phyloP scores from a whole-genome alignment of 2,888 invertebrate species.

The Holacanthella duospinosa region DNA sequence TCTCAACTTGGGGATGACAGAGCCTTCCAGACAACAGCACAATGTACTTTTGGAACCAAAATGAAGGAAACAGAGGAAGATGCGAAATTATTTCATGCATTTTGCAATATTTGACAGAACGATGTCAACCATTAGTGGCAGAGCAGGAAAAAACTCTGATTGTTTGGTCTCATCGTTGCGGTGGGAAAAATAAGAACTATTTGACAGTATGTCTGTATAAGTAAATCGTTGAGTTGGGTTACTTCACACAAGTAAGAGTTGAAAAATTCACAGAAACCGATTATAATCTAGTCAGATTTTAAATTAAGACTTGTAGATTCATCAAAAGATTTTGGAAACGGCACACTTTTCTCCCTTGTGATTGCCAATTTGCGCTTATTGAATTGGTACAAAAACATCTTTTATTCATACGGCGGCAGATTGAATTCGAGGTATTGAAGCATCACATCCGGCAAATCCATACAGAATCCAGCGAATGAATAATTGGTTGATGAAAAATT shows the following conservation, averaged over 20 bases:
- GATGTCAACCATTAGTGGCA: neutral
- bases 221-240: conserved; percentile 16
- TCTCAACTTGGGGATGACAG: neutral
- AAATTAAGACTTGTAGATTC: too few relatives aligned
- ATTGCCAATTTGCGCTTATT: neutral
- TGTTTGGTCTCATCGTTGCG: conserved; percentile 34
- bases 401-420: neutral
- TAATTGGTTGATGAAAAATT: neutral
- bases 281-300: neutral
- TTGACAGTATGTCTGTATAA: conserved; percentile 18
- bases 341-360: neutral
- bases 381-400: neutral
- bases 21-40: neutral
- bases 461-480: neutral
- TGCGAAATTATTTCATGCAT: neutral
- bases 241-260: conserved; percentile 14
- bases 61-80: neutral
- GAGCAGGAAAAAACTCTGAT: conserved; percentile 22
- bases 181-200: conserved; percentile 36
- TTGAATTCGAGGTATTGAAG: neutral
- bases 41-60: neutral
- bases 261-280: neutral
- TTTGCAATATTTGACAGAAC: neutral
- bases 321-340: too few relatives aligned
- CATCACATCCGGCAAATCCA: neutral